A percentile compares a stretch with the other conserved stretches of the same genome.
Evolutionary conservation across 2,888 invertebrate species (phyloP).

Genomic region (Suillia variegata): DNA sequence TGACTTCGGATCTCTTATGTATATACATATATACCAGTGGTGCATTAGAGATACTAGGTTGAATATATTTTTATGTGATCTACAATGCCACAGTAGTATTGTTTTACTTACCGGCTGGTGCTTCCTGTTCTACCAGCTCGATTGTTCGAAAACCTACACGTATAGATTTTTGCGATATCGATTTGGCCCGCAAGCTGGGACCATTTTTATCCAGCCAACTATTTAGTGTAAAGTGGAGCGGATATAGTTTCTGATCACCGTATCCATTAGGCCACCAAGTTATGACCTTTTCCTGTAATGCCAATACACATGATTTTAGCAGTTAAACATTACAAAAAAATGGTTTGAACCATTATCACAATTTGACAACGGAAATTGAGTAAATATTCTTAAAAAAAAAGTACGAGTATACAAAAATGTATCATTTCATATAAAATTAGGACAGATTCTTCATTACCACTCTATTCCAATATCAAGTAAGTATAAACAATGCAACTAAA

Average conservation of each 20-base stretch:
- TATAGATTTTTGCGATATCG: constrained; percentile 63
- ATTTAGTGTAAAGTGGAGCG: constrained; percentile 64
- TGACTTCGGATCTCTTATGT: no score
- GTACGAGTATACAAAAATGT: no score
- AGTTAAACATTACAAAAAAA: no score
- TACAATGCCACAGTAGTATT: no score
- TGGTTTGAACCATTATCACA: no score
- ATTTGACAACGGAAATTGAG: not conserved
- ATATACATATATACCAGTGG: not conserved
- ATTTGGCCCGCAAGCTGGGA: constrained; percentile 43
- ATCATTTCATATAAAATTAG: no score
- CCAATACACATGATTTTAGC: constrained; percentile 26
- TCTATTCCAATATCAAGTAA: no score
- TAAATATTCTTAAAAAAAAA: no score
- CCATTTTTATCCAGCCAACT: constrained; percentile 48
- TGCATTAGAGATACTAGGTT: not conserved
- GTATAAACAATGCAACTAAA: no score
- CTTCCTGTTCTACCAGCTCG: constrained; percentile 72
- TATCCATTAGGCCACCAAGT: constrained; percentile 97
- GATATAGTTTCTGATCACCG: constrained; percentile 80
- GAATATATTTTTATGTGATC: no score
- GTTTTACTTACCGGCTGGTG: constrained; percentile 30
- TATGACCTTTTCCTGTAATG: constrained; percentile 62
- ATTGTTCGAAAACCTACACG: constrained; percentile 86
- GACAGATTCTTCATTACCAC: no score